A percentile compares a stretch with the other conserved stretches of the same genome.
These are phyloP conservation scores for Scaptomyza flava DNA, from an alignment of 2,888 invertebrate genomes.

Conservation along the genomic window DNA sequence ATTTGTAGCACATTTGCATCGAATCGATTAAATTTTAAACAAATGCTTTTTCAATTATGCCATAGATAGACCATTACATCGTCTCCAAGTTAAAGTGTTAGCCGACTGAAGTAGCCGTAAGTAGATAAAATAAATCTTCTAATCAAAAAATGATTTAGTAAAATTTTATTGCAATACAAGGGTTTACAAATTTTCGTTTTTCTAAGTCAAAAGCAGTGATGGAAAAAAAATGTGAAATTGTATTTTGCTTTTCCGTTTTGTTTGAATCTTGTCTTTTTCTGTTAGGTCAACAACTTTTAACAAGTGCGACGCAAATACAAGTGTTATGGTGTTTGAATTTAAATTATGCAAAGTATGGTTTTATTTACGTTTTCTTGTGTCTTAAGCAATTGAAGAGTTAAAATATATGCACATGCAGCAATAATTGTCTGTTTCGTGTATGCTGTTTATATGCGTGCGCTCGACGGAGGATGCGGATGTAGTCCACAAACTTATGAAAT, in stretches of 20 bases:
- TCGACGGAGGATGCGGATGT: slow-evolving; percentile 31
- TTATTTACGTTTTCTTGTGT: slow-evolving; percentile 16
- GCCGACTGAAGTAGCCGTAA: no score
- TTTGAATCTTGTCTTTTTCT: neutral
- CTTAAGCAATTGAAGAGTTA: slow-evolving; percentile 28
- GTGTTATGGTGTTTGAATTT: slow-evolving; percentile 30
- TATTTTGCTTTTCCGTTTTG: neutral
- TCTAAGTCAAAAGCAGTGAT: slow-evolving; percentile 34
- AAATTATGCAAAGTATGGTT: slow-evolving; percentile 37
- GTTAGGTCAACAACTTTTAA: slow-evolving; percentile 7
- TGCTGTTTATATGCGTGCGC: slow-evolving; percentile 22
- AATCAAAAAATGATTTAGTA: no score
- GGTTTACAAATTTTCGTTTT: slow-evolving; percentile 35
- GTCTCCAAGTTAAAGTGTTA: neutral
- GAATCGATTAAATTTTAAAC: slow-evolving; percentile 28
- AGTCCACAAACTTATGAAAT: slow-evolving; percentile 52
- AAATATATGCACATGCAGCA: slow-evolving; percentile 24
- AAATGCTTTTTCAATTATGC: slow-evolving; percentile 7
- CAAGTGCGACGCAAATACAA: slow-evolving; percentile 28
- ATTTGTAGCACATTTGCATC: slow-evolving; percentile 16
- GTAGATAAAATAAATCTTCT: no score
- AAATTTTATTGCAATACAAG: slow-evolving; percentile 28
- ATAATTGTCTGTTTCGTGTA: slow-evolving; percentile 1
- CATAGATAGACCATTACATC: neutral
- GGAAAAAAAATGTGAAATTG: slow-evolving; percentile 23